Evolutionary conservation across 2,888 invertebrate genomes (phyloP), one percentile per base, ranked within the genome.

Genomic region (Blastobasis lacticolella): DNA sequence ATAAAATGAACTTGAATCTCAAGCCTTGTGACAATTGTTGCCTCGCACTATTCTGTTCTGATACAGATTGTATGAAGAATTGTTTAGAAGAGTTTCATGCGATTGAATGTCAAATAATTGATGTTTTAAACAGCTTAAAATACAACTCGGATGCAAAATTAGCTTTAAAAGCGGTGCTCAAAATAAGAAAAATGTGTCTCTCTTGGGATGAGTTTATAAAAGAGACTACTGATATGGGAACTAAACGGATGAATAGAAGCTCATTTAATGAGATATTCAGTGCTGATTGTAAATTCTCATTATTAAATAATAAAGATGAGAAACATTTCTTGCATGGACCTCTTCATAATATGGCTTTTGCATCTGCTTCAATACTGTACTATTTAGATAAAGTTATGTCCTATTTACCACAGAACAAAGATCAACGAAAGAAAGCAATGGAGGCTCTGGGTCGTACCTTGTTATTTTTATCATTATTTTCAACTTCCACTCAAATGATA

Each of bases 11-110:
- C 37, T 49, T 61, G 6, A 66, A 66, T 48, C 54, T 70, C 42
- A 57, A 62, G 10, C 69, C 70, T 0, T 70, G 70, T 45, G 59
- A 65, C 5, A 52, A 49, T 5, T 70, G 70, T 46, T 57, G 55
- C 46, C 5, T 9, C 9, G 64, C 55, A 5, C 45, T 69, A 8
- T 70, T 66, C 49, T 70, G 70, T 49, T 50, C 57, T 53, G 55
- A 63, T 8, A 9, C 49, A 5, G n/a, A n/a, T n/a, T 70, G 70
- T 50, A 63, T 50, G 53, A 42, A 45, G 9, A 43, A 47, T 6
- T 61, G 63, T 49, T 5, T 53, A 10, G 38, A 51, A 0, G 60
- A 66, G 42, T 67, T 61, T 36, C 70, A 70, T 45, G 42, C 51
- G 0, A 49, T 57, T 52, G 68, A 67, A 56, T 70, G 70, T 49